Evolutionary conservation across 2,888 invertebrate genomes (phyloP), one percentile per base, ranked within the genome.

Genomic region (Elegia similella): DNA sequence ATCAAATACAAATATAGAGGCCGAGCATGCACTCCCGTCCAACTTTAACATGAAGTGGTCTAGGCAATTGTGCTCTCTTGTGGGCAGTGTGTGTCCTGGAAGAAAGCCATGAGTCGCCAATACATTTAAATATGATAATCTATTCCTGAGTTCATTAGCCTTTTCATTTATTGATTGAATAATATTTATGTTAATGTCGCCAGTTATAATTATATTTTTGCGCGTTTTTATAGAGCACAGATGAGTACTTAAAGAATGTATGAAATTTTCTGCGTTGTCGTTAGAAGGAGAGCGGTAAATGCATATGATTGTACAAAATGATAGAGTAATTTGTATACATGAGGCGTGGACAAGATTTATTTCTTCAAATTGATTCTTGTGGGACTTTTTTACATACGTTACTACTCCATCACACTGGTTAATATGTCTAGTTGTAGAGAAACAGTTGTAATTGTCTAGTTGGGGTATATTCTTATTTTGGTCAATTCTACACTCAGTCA

Each of bases 281-380:
- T 32, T 55, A 6, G 55, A 55, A 17, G 55, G 55, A 0, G 55
- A 55, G 29, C 55, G 46, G 30, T 46, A 55, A 15, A 55, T 55
- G 34, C 55, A 32, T 10, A 46, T 1, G 16, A 55, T 46, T 12
- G 17, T 55, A 10, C 10, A 7, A 16, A 43, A 29, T 13, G 16
- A 0, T 5, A 54, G 1, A 12, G 29, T 54, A 2, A 54, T 8
- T 12, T 54, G 44, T 2, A 54, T 1, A 15, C 54, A 30, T 7
- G 54, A 55, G 12, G 55, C 55, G 23, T 55, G 10, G 3, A 6
- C 16, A 5, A 55, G 32, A 7, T 8, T 34, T 12, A 55, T 55
- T 46, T 55, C 55, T 8, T 46, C 34, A 0, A 44, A 1, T 1
- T 10, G 5, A 15, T 2, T 3, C 16, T 34, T 46, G 12, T 34